Evolutionary conservation across 2,888 invertebrate genomes (phyloP).

Genomic region (Pharmacophagus antenor): DNA sequence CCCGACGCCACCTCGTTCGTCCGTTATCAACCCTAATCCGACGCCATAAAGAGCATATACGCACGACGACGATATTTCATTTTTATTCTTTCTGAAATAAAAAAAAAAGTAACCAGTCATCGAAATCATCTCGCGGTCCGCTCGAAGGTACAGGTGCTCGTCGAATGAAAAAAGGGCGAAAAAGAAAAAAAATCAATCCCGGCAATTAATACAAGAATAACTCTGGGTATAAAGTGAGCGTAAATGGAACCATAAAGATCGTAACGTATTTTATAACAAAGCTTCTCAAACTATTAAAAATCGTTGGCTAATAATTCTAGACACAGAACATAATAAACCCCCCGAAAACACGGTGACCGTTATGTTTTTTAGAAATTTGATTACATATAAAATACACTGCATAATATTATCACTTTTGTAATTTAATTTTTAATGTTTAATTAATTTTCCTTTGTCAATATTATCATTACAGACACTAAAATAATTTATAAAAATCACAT

Average conservation of each 20-base stretch:
- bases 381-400: too few species aligned
- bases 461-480: too few species aligned
- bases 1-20: constrained; percentile 4
- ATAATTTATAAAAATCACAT: too few species aligned
- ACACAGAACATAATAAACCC: too few species aligned
- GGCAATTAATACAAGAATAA: constrained; percentile 69
- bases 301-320: background rate
- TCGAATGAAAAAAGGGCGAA: constrained; percentile 47
- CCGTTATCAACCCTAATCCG: constrained; percentile 20
- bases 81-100: constrained; percentile 35
- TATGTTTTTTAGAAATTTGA: too few species aligned
- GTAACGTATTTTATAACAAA: constrained; percentile 36
- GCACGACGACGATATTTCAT: constrained; percentile 42
- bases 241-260: constrained; percentile 49
- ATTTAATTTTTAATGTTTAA: too few species aligned
- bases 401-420: too few species aligned
- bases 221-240: constrained; percentile 39
- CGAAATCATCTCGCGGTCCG: constrained; percentile 57
- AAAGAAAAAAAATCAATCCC: constrained; percentile 49
- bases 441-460: too few species aligned
- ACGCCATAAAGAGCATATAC: constrained; percentile 2
- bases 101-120: constrained; percentile 69
- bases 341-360: too few species aligned
- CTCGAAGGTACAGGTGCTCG: constrained; percentile 68
- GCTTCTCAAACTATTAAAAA: constrained; percentile 26